Evolutionary conservation across 2,797 vertebrate genomes (phyloP).

Genomic region (Otus scops): DNA sequence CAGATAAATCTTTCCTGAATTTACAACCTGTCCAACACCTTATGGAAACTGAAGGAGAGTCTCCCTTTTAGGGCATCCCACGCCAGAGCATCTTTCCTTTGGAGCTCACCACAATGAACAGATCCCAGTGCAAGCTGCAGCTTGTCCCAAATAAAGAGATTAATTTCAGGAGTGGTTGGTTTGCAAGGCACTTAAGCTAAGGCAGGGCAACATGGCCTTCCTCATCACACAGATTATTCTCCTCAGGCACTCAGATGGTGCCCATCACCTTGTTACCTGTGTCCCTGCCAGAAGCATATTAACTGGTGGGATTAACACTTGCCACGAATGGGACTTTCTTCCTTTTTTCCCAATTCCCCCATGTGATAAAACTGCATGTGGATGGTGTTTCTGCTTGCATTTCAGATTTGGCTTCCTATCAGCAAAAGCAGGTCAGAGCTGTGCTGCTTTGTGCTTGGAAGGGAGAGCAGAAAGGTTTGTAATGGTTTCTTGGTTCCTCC

Average conservation of each 20-base stretch:
- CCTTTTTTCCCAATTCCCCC: background rate
- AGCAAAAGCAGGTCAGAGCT: conserved; percentile 13
- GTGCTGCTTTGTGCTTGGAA: background rate
- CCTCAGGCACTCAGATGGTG: background rate
- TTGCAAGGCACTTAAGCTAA: background rate
- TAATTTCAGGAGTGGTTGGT: conserved; percentile 11
- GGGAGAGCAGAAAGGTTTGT: background rate
- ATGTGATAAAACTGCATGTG: background rate
- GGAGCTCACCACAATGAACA: background rate
- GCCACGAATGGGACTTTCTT: background rate
- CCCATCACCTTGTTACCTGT: background rate
- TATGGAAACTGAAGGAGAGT: background rate
- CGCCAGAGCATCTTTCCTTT: background rate
- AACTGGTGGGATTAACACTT: background rate
- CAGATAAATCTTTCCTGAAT: background rate
- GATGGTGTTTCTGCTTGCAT: background rate
- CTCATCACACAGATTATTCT: background rate
- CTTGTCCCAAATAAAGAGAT: background rate
- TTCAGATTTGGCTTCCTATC: background rate
- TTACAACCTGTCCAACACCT: background rate
- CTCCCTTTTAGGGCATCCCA: background rate
- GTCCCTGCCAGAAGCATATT: background rate
- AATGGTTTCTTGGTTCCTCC: background rate
- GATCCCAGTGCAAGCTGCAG: background rate
- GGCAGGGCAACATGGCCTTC: background rate